These are phyloP conservation scores for Hemithea aestivaria DNA, from an alignment of 2,888 invertebrate species.

Conservation along the genomic window DNA sequence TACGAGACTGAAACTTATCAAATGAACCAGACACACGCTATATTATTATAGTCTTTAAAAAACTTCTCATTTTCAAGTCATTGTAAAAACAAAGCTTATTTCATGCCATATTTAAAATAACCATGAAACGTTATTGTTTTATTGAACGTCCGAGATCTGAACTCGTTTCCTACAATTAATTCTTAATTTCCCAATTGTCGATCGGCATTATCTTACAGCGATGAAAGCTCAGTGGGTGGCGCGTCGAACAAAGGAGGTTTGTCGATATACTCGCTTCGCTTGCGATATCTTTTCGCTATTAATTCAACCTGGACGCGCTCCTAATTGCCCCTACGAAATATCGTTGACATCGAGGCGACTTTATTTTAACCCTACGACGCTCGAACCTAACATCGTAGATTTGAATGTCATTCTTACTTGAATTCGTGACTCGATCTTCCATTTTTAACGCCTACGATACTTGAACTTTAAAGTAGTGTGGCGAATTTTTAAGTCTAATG, in stretches of 20 bases:
- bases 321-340: slow-evolving; percentile 57
- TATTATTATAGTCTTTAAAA: too few species aligned
- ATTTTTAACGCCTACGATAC: too few species aligned
- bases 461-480: too few species aligned
- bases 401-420: too few species aligned
- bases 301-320: slow-evolving; percentile 45
- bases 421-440: too few species aligned
- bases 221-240: slow-evolving; percentile 25
- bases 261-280: slow-evolving; percentile 31
- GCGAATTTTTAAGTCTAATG: too few species aligned
- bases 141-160: slow-evolving; percentile 8
- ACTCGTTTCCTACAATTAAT: slow-evolving; percentile 19
- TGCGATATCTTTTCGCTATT: slow-evolving; percentile 47
- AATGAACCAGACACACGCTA: too few species aligned
- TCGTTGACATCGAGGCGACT: slow-evolving; percentile 36
- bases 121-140: slow-evolving; percentile 1
- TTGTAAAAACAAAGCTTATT: too few species aligned
- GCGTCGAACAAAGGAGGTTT: slow-evolving; percentile 26
- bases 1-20: too few species aligned
- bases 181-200: slow-evolving; percentile 25
- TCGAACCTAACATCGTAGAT: slow-evolving; percentile 18
- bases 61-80: too few species aligned
- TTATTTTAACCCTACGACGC: slow-evolving; percentile 9
- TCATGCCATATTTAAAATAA: not conserved
- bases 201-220: slow-evolving; percentile 15